Evolutionary conservation across 2,113 vertebrate genomes (phyloP).

Genomic region (Esox niger): DNA sequence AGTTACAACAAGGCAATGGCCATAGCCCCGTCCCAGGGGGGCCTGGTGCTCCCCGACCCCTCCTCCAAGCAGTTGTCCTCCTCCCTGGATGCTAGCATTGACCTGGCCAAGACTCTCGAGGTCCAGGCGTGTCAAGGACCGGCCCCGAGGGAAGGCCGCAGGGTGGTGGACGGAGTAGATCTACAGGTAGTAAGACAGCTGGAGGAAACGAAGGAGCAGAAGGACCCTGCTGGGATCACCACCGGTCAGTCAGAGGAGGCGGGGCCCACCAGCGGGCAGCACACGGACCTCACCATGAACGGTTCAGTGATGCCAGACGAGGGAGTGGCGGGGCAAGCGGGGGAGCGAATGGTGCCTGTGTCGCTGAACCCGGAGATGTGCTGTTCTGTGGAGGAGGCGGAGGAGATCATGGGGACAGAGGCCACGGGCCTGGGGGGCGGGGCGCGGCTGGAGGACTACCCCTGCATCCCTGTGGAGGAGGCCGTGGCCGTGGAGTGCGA

Average conservation of each 20-base stretch:
- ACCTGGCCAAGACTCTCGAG: conserved; percentile 62
- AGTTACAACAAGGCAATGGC: conserved; percentile 73
- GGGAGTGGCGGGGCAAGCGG: neutral
- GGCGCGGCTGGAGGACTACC: conserved; percentile 82
- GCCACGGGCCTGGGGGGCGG: conserved; percentile 78
- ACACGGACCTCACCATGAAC: conserved; percentile 60
- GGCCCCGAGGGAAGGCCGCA: conserved; percentile 40
- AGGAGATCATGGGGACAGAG: conserved; percentile 95
- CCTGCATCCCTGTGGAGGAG: conserved; percentile 90
- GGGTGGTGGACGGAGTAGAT: conserved; percentile 1
- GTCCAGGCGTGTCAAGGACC: conserved; percentile 37
- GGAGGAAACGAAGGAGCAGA: conserved; percentile 31
- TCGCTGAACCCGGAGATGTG: conserved; percentile 60
- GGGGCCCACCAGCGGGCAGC: conserved; percentile 11
- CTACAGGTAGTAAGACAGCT: conserved; percentile 29
- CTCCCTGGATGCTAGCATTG: conserved; percentile 74
- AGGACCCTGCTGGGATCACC: conserved; percentile 14
- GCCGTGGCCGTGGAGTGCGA: conserved; percentile 94
- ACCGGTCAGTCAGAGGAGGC: conserved; percentile 36
- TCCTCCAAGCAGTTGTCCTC: conserved; percentile 69
- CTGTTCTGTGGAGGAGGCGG: conserved; percentile 90
- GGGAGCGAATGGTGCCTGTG: neutral
- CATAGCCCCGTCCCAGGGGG: conserved; percentile 27
- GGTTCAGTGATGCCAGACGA: conserved; percentile 65
- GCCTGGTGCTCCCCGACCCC: conserved; percentile 41